A percentile compares a stretch with the other conserved stretches of the same genome.
phyloP scores from a whole-genome alignment of 2,797 vertebrate genomes.

The Ibycter americanus region DNA sequence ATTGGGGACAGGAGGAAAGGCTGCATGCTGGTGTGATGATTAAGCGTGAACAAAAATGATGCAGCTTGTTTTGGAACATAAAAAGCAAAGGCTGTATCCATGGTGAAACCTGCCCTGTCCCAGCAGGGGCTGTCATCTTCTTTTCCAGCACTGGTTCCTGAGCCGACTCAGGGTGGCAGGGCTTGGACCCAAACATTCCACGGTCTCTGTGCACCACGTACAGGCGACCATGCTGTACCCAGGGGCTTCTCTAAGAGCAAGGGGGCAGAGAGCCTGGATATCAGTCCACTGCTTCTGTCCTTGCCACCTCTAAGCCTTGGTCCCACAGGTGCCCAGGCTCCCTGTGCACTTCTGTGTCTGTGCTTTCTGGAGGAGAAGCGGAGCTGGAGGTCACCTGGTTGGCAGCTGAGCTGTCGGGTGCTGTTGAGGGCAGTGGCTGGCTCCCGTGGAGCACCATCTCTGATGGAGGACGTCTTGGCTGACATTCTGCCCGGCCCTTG shows the following conservation, averaged over 20 bases:
- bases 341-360: accelerated
- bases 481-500: background rate
- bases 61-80: background rate
- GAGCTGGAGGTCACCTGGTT: accelerated
- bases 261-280: background rate
- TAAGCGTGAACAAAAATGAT: background rate
- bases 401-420: background rate
- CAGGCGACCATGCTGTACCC: background rate
- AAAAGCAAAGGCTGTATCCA: background rate
- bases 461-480: background rate
- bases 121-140: background rate
- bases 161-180: background rate
- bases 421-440: background rate
- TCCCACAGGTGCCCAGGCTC: background rate
- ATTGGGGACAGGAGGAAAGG: background rate
- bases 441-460: accelerated
- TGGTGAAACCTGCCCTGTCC: background rate
- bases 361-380: background rate
- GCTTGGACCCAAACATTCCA: background rate
- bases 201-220: background rate
- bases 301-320: background rate
- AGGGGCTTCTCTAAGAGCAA: background rate
- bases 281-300: background rate
- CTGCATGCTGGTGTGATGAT: background rate
- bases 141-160: accelerated